Conservation (phyloP, 2,888 invertebrate genomes). For the Melikaiella ostensackeni region DNA sequence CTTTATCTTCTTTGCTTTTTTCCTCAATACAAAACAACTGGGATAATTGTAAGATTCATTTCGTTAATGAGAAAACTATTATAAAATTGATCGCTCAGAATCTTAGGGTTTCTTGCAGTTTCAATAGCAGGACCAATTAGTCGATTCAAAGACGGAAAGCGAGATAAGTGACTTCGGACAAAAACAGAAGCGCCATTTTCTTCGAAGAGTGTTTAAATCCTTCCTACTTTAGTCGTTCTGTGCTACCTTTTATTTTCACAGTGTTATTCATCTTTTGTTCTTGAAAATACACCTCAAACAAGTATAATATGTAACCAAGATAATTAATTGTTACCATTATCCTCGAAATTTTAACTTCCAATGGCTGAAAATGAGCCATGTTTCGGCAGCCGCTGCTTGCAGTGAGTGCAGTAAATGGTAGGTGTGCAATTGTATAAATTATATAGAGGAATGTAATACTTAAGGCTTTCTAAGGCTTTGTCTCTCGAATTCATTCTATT, state of each 20-base stretch:
- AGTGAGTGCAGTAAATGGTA: constrained; percentile 13
- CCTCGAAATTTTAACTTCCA: constrained; percentile 17
- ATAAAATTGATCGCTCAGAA: not conserved
- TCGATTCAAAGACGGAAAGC: not conserved
- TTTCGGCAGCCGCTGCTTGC: not conserved
- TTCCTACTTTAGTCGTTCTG: not conserved
- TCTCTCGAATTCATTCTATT: not conserved
- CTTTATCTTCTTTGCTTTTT: no score
- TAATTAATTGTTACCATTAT: constrained; percentile 23
- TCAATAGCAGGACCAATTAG: constrained; percentile 16
- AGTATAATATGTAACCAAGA: not conserved
- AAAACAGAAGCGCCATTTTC: constrained; percentile 7
- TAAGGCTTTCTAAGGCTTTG: constrained; percentile 25
- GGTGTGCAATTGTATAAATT: constrained; percentile 16
- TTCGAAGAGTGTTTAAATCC: constrained; percentile 27
- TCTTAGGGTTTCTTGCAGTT: not conserved
- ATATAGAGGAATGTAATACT: constrained; percentile 15
- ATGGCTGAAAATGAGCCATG: constrained; percentile 18
- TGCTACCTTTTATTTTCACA: not conserved
- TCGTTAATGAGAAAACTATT: not conserved
- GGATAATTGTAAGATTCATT: not conserved
- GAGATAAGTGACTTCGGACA: not conserved
- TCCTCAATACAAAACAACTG: no score
- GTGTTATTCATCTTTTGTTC: constrained; percentile 19
- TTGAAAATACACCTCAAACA: not conserved